Percentiles rank a stretch among this genome's conserved stretches.
Evolutionary conservation across 2,888 invertebrate genomes (phyloP).

Genomic region (Neoaliturus tenellus): DNA sequence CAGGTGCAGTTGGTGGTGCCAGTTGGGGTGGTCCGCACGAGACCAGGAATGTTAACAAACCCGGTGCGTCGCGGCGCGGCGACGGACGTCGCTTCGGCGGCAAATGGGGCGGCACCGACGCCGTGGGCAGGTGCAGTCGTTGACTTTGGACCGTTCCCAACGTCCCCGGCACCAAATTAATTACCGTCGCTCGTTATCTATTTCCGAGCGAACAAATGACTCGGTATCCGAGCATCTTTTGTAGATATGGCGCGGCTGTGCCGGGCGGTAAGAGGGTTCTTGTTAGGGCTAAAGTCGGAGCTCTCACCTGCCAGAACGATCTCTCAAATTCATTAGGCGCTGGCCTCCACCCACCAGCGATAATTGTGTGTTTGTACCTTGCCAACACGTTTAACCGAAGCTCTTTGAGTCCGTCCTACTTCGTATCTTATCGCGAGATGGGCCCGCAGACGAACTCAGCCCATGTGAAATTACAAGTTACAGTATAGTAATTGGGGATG

Average conservation of each 20-base stretch:
- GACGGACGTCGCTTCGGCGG: not conserved
- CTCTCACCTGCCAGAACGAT: not conserved
- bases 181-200: conserved; percentile 58
- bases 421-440: not conserved
- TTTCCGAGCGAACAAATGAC: conserved; percentile 54
- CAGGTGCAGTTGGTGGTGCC: not conserved
- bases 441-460: not conserved
- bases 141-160: conserved; percentile 52
- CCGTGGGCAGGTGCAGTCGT: conserved; percentile 38
- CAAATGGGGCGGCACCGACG: conserved; percentile 6
- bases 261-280: not conserved
- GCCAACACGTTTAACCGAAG: conserved; percentile 23
- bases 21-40: conserved; percentile 14
- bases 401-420: not conserved
- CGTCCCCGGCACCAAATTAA: conserved; percentile 56
- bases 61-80: not conserved
- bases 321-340: not conserved
- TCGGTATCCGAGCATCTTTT: conserved; percentile 12
- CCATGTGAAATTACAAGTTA: not conserved
- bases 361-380: conserved; percentile 2
- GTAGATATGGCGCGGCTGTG: not conserved
- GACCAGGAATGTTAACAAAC: conserved; percentile 43
- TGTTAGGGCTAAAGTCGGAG: conserved; percentile 1
- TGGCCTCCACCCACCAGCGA: not conserved
- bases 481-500: too few species aligned